These are phyloP conservation scores for Drosophila pruinosa DNA, from an alignment of 1,140 invertebrate species.

Conservation along the genomic window DNA sequence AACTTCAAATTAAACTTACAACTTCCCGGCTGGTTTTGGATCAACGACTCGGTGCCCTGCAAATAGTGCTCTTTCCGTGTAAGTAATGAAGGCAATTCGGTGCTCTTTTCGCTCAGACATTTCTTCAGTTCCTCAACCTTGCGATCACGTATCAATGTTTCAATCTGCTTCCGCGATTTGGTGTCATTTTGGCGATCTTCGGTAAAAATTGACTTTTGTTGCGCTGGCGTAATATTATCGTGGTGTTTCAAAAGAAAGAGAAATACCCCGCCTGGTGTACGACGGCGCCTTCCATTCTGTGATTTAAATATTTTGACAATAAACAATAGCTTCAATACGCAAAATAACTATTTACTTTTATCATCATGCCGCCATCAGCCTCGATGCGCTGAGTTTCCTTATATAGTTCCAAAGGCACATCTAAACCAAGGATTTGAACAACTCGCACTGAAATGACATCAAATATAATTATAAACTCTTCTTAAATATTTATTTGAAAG, in stretches of 20 bases:
- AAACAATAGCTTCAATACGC: not conserved
- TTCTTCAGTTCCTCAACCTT: constrained; percentile 87
- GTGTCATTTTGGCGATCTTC: constrained; percentile 86
- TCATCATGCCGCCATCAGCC: constrained; percentile 91
- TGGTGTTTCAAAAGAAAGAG: constrained; percentile 91
- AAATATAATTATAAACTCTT: constrained; percentile 15
- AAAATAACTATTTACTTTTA: constrained; percentile 84
- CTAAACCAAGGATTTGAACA: constrained; percentile 88
- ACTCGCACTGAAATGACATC: constrained; percentile 85
- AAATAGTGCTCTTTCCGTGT: constrained; percentile 83
- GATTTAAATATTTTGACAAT: constrained; percentile 3
- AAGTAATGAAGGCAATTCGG: constrained; percentile 85
- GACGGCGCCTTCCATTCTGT: constrained; percentile 90
- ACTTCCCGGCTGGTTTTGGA: constrained; percentile 84
- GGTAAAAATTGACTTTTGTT: constrained; percentile 89
- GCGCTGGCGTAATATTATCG: constrained; percentile 87
- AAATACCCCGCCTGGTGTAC: constrained; percentile 93
- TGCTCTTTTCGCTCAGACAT: constrained; percentile 82
- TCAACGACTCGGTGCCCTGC: constrained; percentile 83
- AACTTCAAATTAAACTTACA: constrained; percentile 54
- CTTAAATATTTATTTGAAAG: not conserved
- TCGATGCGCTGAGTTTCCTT: constrained; percentile 91
- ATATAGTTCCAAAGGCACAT: constrained; percentile 89
- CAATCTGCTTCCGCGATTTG: constrained; percentile 84
- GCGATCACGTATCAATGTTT: constrained; percentile 84